Evolutionary conservation across 2,113 vertebrate species (phyloP).

Genomic region (Neoarius graeffei): DNA sequence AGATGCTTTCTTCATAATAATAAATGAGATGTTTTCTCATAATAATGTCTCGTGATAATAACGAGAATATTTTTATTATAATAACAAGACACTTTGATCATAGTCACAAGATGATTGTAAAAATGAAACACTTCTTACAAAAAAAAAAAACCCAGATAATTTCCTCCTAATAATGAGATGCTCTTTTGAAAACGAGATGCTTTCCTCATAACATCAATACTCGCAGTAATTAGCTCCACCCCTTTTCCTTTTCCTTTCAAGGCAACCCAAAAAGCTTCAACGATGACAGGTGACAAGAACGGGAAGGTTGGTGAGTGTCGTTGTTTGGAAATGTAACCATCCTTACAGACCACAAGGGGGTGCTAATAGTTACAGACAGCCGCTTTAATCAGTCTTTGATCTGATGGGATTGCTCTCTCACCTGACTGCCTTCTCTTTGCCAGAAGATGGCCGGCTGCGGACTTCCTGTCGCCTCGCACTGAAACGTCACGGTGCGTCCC

Average conservation of each 20-base stretch:
- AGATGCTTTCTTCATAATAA: too few species aligned
- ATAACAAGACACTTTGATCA: neutral
- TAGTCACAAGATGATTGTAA: too few species aligned
- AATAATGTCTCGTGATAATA: too few species aligned
- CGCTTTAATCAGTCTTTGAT: neutral
- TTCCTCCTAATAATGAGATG: too few species aligned
- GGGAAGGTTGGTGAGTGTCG: too few species aligned
- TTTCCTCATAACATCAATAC: too few species aligned
- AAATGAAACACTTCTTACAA: neutral
- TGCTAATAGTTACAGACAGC: neutral
- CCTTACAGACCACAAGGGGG: neutral
- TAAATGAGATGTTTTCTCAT: too few species aligned
- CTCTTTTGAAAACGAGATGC: too few species aligned
- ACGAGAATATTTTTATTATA: too few species aligned
- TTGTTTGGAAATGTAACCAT: too few species aligned
- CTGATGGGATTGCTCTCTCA: conserved; percentile 61
- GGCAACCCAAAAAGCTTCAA: neutral
- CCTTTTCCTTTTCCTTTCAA: neutral
- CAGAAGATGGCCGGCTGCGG: conserved; percentile 98
- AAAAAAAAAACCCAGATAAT: neutral
- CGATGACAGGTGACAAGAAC: too few species aligned
- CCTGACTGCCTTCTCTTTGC: conserved; percentile 97
- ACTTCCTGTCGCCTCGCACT: conserved; percentile 96
- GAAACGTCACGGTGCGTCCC: conserved; percentile 94
- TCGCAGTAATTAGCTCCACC: neutral